Evolutionary conservation across 1,140 invertebrate genomes (phyloP).

Genomic region (Portunus trituberculatus): DNA sequence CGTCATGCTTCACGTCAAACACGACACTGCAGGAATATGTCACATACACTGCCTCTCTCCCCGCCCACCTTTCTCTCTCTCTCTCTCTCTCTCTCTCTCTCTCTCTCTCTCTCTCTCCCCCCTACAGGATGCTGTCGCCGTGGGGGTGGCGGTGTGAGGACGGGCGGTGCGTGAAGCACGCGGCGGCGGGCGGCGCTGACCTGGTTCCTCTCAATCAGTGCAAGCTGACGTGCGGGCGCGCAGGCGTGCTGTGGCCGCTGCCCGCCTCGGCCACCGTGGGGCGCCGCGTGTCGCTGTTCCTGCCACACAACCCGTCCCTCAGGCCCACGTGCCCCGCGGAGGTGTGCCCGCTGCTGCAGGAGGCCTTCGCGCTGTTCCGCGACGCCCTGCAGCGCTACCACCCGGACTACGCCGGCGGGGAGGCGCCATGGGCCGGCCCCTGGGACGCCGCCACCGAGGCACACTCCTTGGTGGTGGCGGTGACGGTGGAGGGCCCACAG

Average conservation of each 20-base stretch:
- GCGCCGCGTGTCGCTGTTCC: slow-evolving; percentile 22
- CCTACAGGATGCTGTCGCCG: slow-evolving; percentile 66
- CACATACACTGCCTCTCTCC: too few relatives aligned
- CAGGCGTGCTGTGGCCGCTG: slow-evolving; percentile 87
- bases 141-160: slow-evolving; percentile 58
- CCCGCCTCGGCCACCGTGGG: slow-evolving; percentile 82
- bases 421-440: slow-evolving; percentile 4
- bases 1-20: too few relatives aligned
- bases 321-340: not conserved
- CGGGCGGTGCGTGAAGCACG: slow-evolving; percentile 46
- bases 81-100: too few relatives aligned
- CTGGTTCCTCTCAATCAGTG: slow-evolving; percentile 71
- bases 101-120: too few relatives aligned
- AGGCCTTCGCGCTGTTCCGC: slow-evolving; percentile 43
- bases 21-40: too few relatives aligned
- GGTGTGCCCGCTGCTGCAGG: slow-evolving; percentile 37
- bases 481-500: not conserved
- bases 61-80: too few relatives aligned
- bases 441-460: slow-evolving; percentile 26
- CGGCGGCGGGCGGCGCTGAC: not conserved
- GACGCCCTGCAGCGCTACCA: slow-evolving; percentile 63
- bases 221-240: slow-evolving; percentile 78
- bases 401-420: slow-evolving; percentile 31
- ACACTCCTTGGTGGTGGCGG: slow-evolving; percentile 27
- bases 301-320: slow-evolving; percentile 35